Conservation (phyloP, 2,888 invertebrate species). For the Andrena dorsata region DNA sequence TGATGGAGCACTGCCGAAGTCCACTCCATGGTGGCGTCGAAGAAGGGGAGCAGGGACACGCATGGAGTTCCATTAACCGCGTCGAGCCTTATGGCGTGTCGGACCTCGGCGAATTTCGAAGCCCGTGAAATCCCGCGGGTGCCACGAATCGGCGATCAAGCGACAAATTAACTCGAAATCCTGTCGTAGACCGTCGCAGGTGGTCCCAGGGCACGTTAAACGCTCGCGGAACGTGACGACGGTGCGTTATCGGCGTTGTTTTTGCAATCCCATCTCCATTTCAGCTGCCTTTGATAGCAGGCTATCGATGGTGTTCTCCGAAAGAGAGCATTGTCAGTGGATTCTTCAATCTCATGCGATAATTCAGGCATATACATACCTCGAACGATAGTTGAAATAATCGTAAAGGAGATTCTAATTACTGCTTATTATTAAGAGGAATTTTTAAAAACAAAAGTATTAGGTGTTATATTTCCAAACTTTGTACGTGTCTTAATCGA, state of each 20-base stretch:
- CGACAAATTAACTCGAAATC: constrained; percentile 79
- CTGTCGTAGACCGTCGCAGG: constrained; percentile 55
- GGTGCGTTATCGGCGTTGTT: constrained; percentile 43
- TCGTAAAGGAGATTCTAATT: too few species aligned
- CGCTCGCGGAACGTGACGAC: constrained; percentile 53
- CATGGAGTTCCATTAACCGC: constrained; percentile 75
- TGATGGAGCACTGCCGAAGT: too few species aligned
- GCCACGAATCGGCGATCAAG: constrained; percentile 76
- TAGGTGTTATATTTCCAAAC: too few species aligned
- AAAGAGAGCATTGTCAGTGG: not conserved
- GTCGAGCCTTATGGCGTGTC: constrained; percentile 64
- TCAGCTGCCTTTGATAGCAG: not conserved
- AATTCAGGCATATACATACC: too few species aligned
- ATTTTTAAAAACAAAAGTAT: too few species aligned
- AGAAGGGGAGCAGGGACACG: constrained; percentile 36
- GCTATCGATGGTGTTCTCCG: not conserved
- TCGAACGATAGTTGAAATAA: too few species aligned
- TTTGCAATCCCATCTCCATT: not conserved
- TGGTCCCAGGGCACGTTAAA: constrained; percentile 48
- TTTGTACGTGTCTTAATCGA: too few species aligned
- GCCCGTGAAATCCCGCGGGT: constrained; percentile 74
- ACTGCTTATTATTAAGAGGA: too few species aligned
- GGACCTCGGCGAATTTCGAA: constrained; percentile 59
- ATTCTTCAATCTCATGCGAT: not conserved
- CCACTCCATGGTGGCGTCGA: not conserved